These are phyloP conservation scores for Hesperophylax magnus DNA, from an alignment of 1,140 invertebrate genomes.

Conservation along the genomic window DNA sequence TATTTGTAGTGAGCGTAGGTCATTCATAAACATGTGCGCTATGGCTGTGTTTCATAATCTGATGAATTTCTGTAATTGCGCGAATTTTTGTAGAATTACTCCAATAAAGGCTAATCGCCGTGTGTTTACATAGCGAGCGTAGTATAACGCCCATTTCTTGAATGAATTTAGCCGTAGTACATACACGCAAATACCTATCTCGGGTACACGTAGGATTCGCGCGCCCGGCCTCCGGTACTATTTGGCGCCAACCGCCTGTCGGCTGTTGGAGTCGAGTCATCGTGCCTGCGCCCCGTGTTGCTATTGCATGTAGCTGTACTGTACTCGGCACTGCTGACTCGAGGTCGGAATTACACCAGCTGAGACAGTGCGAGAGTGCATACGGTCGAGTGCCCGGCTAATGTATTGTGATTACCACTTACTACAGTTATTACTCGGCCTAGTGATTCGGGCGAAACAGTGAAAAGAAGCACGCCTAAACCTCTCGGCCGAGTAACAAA, in stretches of 20 bases:
- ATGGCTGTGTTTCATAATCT: constrained; percentile 40
- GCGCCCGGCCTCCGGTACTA: constrained; percentile 50
- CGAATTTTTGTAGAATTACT: constrained; percentile 8
- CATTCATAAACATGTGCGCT: constrained; percentile 51
- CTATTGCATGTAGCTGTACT: not conserved
- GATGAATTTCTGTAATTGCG: constrained; percentile 38
- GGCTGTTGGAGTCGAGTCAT: not conserved
- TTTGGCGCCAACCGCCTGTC: constrained; percentile 39
- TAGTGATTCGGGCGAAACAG: too few relatives aligned
- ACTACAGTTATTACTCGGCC: too few relatives aligned
- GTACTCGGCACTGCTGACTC: not conserved
- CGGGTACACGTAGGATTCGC: constrained; percentile 48
- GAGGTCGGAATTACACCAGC: not conserved
- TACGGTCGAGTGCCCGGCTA: not conserved
- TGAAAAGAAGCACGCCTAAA: too few relatives aligned
- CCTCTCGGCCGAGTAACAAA: too few relatives aligned
- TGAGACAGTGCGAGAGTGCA: too few relatives aligned
- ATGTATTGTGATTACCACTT: too few relatives aligned
- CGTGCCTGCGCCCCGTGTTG: too few relatives aligned
- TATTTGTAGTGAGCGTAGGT: constrained; percentile 50
- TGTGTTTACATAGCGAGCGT: constrained; percentile 34
- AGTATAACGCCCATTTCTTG: constrained; percentile 49
- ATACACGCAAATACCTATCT: constrained; percentile 32
- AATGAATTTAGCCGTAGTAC: constrained; percentile 44
- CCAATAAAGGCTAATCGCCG: constrained; percentile 26